Base-by-base conservation (phyloP, 2,888 invertebrate species). In the Ophion ventricosus region DNA sequence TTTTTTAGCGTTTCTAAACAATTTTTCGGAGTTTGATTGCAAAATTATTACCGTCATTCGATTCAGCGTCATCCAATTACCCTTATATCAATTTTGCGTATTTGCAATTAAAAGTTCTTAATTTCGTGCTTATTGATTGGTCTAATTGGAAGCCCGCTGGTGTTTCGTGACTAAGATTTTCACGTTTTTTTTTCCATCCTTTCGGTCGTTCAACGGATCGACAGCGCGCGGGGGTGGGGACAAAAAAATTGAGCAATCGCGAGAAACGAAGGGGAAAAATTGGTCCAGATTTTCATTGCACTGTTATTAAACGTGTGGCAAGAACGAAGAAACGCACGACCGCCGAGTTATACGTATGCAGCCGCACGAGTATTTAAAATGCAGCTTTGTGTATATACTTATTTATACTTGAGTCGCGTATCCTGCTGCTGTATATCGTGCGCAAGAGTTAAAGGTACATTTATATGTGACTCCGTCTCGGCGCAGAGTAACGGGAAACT, bases 401-500 rank as follows among this genome's bases (percentile, higher is more conserved):
- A 7, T 35, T 35, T 35, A 35, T 35, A 35, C 35, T 8, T 35
- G 35, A 35, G 35, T 35, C 35, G 35, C 35, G 35, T 35, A 35
- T 1, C 1, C 35, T 4, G 35, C 35, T 35, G 35, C 35, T 35
- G 35, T 35, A 35, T 35, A 35, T 35, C 35, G 4, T 35, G 35
- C 35, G 35, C 35, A 7, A 35, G 35, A 35, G 35, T 35, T 35
- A 35, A 35, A 49, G 43, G 49, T 49, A 61, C 26, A n/a, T 69
- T 23, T 35, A 70, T 26, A 54, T 40, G 8, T 35, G 61, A n/a
- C 61, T 59, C 23, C 29, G 26, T 79, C 61, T 64, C 23, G 35
- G 54, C 57, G 10, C 40, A 64, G 25, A 63, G 20, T 89, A 89
- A 89, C 88, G 88, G 89, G 83, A 87, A 82, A 84, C 26, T 3